Evolutionary conservation across 2,797 vertebrate species (phyloP).

Genomic region (Eulemur coronatus): DNA sequence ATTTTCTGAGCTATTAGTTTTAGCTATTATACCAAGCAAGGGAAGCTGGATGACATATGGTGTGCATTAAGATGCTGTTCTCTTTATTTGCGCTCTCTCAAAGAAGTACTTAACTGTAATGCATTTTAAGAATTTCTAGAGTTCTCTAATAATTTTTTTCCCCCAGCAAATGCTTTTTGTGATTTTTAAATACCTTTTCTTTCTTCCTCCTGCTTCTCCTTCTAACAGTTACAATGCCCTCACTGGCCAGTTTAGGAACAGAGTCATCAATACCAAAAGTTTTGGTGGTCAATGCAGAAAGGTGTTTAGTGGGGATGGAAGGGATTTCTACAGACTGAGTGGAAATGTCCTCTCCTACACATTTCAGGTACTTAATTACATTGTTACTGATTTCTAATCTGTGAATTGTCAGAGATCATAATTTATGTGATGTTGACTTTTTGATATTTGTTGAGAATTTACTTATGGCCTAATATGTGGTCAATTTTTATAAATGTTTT

Average conservation of each 20-base stretch:
- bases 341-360: slow-evolving; percentile 91
- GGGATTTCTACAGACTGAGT: slow-evolving; percentile 89
- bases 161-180: slow-evolving; percentile 1
- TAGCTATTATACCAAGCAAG: neutral
- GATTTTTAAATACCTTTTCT: neutral
- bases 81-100: neutral
- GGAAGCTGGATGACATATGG: neutral
- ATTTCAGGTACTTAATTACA: slow-evolving; percentile 89
- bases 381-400: neutral
- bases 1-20: neutral
- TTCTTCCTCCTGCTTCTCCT: neutral
- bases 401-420: neutral
- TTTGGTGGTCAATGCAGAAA: slow-evolving; percentile 96
- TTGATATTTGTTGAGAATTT: slow-evolving; percentile 6
- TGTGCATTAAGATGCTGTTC: neutral
- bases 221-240: slow-evolving; percentile 83
- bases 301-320: slow-evolving; percentile 89
- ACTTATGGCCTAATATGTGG: neutral
- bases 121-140: slow-evolving; percentile 15
- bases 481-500: neutral
- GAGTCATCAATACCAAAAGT: slow-evolving; percentile 92
- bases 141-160: neutral
- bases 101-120: slow-evolving; percentile 28
- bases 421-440: neutral
- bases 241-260: slow-evolving; percentile 86